Conservation (phyloP, 1,140 invertebrate genomes). For the Calephelis nemesis region DNA sequence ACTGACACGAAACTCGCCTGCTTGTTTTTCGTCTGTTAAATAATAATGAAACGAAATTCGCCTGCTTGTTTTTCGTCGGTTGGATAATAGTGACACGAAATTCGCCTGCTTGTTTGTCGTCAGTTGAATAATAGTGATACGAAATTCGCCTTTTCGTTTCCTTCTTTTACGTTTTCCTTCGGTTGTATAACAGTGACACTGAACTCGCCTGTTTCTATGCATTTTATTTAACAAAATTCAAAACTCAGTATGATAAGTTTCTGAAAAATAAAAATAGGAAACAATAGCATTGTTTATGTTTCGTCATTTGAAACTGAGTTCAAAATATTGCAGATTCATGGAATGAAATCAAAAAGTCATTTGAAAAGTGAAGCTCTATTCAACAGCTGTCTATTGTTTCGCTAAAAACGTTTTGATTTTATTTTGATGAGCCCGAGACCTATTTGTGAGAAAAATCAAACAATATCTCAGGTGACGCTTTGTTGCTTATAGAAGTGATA, state of each 20-base stretch:
- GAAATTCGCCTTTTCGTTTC: no score
- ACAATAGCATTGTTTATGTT: constrained; percentile 7
- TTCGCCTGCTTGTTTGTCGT: no score
- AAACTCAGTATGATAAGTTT: background rate
- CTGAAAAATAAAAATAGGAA: background rate
- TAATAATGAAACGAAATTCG: no score
- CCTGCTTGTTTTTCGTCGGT: no score
- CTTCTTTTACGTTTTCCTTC: no score
- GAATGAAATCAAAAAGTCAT: constrained; percentile 11
- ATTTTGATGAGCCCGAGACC: constrained; percentile 7
- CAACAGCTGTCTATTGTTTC: constrained; percentile 5
- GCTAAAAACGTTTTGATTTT: constrained; percentile 13
- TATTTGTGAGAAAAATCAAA: constrained; percentile 9
- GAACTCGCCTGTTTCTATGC: no score
- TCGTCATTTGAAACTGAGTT: constrained; percentile 5
- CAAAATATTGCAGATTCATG: constrained; percentile 8
- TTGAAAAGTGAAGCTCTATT: constrained; percentile 7
- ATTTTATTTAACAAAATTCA: no score
- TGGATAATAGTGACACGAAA: no score
- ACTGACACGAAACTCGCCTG: no score
- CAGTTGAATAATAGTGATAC: no score
- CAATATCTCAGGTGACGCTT: constrained; percentile 4
- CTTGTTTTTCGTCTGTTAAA: no score
- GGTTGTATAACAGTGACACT: no score
- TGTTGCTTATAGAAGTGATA: background rate